phyloP scores from a whole-genome alignment of 2,113 vertebrate genomes.

The Thunnus thynnus region DNA sequence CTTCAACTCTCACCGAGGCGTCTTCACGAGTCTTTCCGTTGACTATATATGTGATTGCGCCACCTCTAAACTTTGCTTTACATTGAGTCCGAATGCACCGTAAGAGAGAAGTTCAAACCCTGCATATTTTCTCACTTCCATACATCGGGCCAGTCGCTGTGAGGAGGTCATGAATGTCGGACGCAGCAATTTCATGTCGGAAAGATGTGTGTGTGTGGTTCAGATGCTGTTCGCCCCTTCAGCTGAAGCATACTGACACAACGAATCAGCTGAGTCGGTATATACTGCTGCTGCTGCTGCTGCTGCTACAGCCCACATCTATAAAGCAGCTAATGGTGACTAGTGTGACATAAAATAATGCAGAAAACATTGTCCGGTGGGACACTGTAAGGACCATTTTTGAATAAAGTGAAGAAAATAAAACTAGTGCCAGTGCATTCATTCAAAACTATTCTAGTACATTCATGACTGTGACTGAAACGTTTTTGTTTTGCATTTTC shows the following conservation, averaged over 20 bases:
- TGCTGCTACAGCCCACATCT: neutral
- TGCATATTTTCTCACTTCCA: no score
- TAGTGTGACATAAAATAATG: neutral
- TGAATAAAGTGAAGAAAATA: neutral
- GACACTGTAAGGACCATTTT: neutral
- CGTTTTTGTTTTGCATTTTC: slow-evolving; percentile 34
- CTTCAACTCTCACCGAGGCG: no score
- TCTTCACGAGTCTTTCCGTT: no score
- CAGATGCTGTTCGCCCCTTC: no score
- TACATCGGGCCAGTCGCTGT: no score
- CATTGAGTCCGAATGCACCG: no score
- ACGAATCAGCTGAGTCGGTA: neutral
- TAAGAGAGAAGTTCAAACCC: no score
- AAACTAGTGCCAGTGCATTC: neutral
- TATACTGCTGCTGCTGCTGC: neutral
- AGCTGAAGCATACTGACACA: neutral
- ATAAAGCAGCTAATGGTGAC: neutral
- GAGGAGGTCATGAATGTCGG: no score
- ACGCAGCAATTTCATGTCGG: no score
- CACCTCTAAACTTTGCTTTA: no score
- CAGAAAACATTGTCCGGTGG: neutral
- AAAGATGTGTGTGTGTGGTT: no score
- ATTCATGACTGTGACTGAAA: neutral
- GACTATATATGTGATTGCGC: no score
- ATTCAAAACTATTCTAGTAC: neutral